These are phyloP conservation scores for Resseliella maxima DNA, from an alignment of 2,888 invertebrate genomes.

Conservation along the genomic window DNA sequence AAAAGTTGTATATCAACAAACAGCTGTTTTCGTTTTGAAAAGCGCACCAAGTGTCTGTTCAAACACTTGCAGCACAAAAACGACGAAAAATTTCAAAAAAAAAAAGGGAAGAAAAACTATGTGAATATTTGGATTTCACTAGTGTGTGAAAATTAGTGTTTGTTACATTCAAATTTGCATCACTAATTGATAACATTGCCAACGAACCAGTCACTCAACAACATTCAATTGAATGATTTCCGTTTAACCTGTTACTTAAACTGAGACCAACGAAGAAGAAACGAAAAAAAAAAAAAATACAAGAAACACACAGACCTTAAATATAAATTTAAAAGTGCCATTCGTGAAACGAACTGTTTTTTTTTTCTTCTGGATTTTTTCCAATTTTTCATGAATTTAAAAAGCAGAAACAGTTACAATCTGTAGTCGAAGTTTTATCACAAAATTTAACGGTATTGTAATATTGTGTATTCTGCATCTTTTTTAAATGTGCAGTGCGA, in stretches of 20 bases:
- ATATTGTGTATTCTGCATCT: background rate
- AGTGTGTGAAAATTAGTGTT: background rate
- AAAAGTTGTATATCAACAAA: constrained; percentile 10
- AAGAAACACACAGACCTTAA: background rate
- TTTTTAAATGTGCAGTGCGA: background rate
- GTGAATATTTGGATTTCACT: background rate
- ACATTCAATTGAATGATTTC: background rate
- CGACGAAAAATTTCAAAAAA: too few species aligned
- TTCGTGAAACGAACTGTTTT: constrained; percentile 10
- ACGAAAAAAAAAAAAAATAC: background rate
- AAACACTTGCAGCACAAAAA: background rate
- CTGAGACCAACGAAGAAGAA: background rate
- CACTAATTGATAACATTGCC: background rate
- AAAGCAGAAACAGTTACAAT: background rate
- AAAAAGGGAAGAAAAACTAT: background rate
- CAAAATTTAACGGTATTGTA: background rate
- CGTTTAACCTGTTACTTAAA: constrained; percentile 8
- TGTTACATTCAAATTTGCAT: background rate
- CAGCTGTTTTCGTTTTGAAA: constrained; percentile 24
- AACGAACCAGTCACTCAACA: background rate
- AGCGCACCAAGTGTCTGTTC: background rate
- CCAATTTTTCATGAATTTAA: background rate
- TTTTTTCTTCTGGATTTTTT: background rate
- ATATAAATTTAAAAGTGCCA: constrained; percentile 8
- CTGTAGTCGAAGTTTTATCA: background rate